These are phyloP conservation scores for Eurois occulta DNA, from an alignment of 2,888 invertebrate genomes.

Conservation along the genomic window DNA sequence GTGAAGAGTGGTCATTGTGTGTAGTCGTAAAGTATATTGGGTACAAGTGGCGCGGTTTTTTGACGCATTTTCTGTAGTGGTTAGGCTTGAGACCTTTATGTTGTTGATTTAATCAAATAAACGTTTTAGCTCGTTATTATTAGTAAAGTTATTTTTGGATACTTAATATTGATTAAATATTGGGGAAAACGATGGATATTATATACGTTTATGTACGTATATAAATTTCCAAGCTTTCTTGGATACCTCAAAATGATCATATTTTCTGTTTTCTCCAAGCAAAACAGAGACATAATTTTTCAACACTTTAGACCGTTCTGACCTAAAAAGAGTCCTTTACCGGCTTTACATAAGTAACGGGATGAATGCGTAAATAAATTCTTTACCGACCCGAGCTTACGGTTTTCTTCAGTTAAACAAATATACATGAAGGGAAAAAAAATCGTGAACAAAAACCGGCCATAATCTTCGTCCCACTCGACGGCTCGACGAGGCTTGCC, in stretches of 20 bases:
- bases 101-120: neutral
- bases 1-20: conserved; percentile 43
- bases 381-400: conserved; percentile 48
- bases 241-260: conserved; percentile 7
- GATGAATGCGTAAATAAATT: conserved; percentile 60
- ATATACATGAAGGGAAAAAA: conserved; percentile 60
- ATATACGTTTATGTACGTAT: neutral
- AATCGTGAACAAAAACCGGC: conserved; percentile 67
- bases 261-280: neutral
- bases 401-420: conserved; percentile 56
- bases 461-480: conserved; percentile 73
- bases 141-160: neutral
- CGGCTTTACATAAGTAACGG: conserved; percentile 53
- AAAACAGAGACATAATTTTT: conserved; percentile 39
- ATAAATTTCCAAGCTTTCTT: neutral
- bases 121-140: neutral
- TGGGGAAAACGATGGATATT: neutral
- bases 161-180: neutral
- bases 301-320: conserved; percentile 21
- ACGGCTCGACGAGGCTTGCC: conserved; percentile 68
- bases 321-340: conserved; percentile 42
- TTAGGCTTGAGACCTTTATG: neutral
- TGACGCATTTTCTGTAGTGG: conserved; percentile 29
- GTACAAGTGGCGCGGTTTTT: conserved; percentile 33
- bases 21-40: conserved; percentile 48